Conservation (phyloP, 2,888 invertebrate species). For the Hermodice carunculata region DNA sequence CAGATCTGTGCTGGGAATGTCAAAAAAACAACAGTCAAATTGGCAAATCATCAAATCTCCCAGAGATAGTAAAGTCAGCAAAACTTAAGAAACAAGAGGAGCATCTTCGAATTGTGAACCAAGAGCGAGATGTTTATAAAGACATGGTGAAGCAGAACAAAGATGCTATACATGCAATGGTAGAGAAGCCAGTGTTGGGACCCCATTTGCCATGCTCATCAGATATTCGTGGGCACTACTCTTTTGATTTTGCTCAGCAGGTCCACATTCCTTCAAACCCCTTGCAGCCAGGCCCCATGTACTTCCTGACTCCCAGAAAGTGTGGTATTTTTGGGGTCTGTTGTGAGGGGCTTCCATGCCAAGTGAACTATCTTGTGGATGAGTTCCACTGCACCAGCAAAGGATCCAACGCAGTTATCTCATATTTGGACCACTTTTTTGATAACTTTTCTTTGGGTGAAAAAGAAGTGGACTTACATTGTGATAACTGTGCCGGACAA, state of each 20-base stretch:
- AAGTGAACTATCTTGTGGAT: neutral
- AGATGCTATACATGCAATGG: too few relatives aligned
- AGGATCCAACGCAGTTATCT: neutral
- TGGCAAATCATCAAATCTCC: neutral
- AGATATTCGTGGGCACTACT: neutral
- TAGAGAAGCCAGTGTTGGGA: too few relatives aligned
- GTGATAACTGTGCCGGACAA: conserved; percentile 1
- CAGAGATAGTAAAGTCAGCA: neutral
- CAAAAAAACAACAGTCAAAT: neutral
- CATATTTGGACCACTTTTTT: conserved; percentile 1
- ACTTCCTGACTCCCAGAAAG: neutral
- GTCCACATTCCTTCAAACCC: neutral
- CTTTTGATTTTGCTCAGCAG: conserved; percentile 2
- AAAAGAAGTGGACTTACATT: neutral
- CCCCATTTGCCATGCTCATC: neutral
- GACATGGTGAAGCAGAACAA: too few relatives aligned
- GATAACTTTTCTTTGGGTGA: neutral
- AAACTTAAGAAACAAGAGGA: neutral
- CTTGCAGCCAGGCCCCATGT: neutral
- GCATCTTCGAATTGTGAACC: neutral
- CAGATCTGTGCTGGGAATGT: too few relatives aligned
- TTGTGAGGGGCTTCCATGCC: neutral
- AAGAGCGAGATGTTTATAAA: neutral
- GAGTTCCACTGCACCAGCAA: neutral
- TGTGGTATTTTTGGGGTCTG: neutral